These are phyloP conservation scores for Eufriesea mexicana DNA, from an alignment of 1,140 invertebrate species.

Conservation along the genomic window DNA sequence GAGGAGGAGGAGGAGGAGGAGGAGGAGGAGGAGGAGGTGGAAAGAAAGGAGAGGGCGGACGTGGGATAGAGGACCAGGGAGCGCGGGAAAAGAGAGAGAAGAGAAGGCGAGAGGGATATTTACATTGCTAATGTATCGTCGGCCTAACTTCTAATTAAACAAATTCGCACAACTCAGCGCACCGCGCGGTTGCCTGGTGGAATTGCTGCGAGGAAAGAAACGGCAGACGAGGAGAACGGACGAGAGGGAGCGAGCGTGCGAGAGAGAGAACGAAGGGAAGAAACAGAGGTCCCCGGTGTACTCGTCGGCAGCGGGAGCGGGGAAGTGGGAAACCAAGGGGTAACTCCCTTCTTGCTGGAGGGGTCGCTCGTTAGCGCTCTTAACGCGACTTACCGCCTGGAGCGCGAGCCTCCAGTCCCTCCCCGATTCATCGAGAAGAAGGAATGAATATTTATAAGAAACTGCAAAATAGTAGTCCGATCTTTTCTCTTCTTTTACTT, in stretches of 20 bases:
- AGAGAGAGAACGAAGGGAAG: conserved; percentile 11
- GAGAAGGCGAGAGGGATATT: conserved; percentile 70
- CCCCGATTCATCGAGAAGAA: conserved; percentile 77
- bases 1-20: neutral
- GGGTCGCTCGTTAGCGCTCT: conserved; percentile 81
- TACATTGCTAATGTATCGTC: conserved; percentile 82
- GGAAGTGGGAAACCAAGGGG: conserved; percentile 53
- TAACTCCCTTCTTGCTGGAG: conserved; percentile 59
- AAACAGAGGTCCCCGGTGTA: conserved; percentile 8
- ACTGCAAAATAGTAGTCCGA: conserved; percentile 78
- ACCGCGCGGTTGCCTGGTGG: conserved; percentile 66
- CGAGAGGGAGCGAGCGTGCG: too few relatives aligned
- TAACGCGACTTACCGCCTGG: conserved; percentile 81
- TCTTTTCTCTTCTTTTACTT: conserved; percentile 42
- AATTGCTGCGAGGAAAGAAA: conserved; percentile 68
- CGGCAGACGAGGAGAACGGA: neutral
- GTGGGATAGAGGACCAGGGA: neutral
- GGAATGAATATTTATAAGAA: conserved; percentile 83
- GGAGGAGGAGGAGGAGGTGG: neutral
- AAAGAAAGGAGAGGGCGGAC: neutral
- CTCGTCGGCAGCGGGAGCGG: conserved; percentile 15
- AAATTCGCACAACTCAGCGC: conserved; percentile 81
- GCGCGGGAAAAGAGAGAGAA: neutral
- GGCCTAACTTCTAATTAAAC: conserved; percentile 82
- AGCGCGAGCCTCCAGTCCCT: conserved; percentile 74